Conservation (phyloP, 2,888 invertebrate genomes). For the Sylvicola cinctus region DNA sequence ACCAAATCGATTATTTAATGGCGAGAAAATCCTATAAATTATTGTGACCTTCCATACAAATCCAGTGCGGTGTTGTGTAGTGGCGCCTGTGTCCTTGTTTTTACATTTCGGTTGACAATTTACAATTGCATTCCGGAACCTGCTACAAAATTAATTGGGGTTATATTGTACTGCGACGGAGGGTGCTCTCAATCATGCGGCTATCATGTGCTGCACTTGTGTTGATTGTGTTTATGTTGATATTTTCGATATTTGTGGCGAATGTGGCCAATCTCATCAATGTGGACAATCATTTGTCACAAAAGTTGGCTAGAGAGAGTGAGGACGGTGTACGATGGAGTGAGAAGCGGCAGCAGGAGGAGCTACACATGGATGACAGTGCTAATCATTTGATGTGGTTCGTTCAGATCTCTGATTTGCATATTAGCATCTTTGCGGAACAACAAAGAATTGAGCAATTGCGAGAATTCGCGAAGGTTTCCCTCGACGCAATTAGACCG, state of each 20-base stretch:
- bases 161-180: too few relatives aligned
- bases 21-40: too few relatives aligned
- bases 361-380: conserved; percentile 27
- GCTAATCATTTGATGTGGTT: conserved; percentile 49
- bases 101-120: too few relatives aligned
- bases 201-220: conserved; percentile 39
- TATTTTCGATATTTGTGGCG: conserved; percentile 45
- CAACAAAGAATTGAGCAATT: conserved; percentile 52
- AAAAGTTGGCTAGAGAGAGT: conserved; percentile 25
- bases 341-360: conserved; percentile 12
- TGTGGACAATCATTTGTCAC: conserved; percentile 26
- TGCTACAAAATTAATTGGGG: neutral
- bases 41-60: too few relatives aligned
- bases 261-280: conserved; percentile 46
- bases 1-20: too few relatives aligned
- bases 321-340: conserved; percentile 14
- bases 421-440: conserved; percentile 69
- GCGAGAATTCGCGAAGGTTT: conserved; percentile 55
- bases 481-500: conserved; percentile 52
- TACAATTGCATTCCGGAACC: neutral
- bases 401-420: conserved; percentile 74
- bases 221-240: conserved; percentile 36
- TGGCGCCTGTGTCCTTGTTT: too few relatives aligned
- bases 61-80: too few relatives aligned
- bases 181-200: too few relatives aligned